phyloP scores from a whole-genome alignment of 2,113 vertebrate species.

The Cnemophilus loriae region DNA sequence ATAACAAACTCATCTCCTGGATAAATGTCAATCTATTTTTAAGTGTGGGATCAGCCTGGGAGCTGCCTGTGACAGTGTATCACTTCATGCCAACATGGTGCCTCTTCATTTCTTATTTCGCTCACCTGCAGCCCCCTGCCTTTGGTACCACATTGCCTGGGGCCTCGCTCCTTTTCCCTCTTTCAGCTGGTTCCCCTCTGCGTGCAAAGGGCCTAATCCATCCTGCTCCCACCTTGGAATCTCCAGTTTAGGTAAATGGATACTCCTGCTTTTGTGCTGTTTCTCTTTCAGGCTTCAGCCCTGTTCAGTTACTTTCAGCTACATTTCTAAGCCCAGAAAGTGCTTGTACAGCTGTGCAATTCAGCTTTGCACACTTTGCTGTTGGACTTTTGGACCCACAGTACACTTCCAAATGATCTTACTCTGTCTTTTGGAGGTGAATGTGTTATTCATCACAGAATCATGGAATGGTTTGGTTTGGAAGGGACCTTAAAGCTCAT shows the following conservation, averaged over 20 bases:
- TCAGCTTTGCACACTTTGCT: neutral
- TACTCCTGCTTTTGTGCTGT: neutral
- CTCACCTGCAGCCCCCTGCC: neutral
- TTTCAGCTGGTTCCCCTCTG: neutral
- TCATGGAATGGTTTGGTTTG: neutral
- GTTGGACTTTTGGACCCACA: neutral
- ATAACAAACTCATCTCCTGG: conserved; percentile 42
- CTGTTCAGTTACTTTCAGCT: neutral
- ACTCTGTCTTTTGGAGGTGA: neutral
- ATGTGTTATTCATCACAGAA: accelerated
- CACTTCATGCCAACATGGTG: neutral
- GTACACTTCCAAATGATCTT: neutral
- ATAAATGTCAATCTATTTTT: conserved; percentile 65
- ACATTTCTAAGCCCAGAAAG: accelerated
- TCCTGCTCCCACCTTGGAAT: neutral
- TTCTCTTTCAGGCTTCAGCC: neutral
- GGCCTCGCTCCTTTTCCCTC: accelerated
- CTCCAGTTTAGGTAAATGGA: neutral
- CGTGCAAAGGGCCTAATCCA: neutral
- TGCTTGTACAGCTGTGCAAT: accelerated
- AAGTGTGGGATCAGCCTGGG: conserved; percentile 34
- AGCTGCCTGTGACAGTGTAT: neutral
- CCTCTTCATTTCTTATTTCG: neutral
- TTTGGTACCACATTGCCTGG: neutral
- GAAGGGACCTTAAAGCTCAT: neutral